Evolutionary conservation across 2,888 invertebrate species (phyloP).

Genomic region (Palloptera scutellata): DNA sequence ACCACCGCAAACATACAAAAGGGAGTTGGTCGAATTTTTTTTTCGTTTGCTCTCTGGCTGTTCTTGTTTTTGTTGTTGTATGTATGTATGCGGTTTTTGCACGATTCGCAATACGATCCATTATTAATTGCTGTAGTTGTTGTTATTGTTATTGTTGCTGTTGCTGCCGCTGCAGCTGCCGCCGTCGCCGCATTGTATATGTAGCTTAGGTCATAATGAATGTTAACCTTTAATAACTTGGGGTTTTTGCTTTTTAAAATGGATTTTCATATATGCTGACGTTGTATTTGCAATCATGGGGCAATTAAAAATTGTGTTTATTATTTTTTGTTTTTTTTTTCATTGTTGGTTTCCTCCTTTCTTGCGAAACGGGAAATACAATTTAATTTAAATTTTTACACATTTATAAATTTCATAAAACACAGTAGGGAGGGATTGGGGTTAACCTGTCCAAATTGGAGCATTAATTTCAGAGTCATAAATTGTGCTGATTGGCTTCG

Average conservation of each 20-base stretch:
- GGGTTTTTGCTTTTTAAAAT: constrained; percentile 5
- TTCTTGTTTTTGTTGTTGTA: neutral
- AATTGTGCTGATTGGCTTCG: too few species aligned
- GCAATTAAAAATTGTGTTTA: constrained; percentile 1
- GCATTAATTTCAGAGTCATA: too few species aligned
- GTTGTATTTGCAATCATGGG: neutral
- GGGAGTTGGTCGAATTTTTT: neutral
- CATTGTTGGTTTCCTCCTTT: neutral
- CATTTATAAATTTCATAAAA: too few species aligned
- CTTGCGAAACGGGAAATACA: too few species aligned
- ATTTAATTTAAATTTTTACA: too few species aligned
- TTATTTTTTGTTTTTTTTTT: neutral
- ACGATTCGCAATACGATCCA: constrained; percentile 55
- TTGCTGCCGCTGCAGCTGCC: neutral
- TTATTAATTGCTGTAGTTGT: constrained; percentile 54
- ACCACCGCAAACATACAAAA: too few species aligned
- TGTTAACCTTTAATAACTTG: too few species aligned
- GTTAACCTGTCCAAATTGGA: too few species aligned
- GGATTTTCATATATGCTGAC: constrained; percentile 2
- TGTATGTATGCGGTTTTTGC: constrained; percentile 37
- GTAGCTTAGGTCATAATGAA: neutral
- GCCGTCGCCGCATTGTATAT: constrained; percentile 21
- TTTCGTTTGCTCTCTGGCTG: neutral
- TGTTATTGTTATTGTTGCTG: constrained; percentile 32
- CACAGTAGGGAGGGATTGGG: too few species aligned